A percentile compares a stretch with the other conserved stretches of the same genome.
phyloP scores from a whole-genome alignment of 2,888 invertebrate genomes.

The Megalurothrips usitatus region DNA sequence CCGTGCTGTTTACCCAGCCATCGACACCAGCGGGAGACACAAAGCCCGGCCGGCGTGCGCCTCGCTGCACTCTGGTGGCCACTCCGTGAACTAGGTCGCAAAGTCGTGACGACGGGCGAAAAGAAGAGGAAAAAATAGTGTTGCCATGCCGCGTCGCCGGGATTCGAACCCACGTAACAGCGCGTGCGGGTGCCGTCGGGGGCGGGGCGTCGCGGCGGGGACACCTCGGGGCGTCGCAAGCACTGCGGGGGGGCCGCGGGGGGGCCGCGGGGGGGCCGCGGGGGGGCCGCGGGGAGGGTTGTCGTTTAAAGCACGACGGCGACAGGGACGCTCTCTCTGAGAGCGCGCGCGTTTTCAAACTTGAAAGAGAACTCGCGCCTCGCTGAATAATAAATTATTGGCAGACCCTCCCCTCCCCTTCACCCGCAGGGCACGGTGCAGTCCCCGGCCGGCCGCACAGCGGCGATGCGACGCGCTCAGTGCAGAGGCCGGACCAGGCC shows the following conservation, averaged over 20 bases:
- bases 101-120: neutral
- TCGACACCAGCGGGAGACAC: too few species aligned
- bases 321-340: neutral
- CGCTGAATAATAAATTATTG: conserved; percentile 16
- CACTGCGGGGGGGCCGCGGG: neutral
- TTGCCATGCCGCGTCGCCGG: too few species aligned
- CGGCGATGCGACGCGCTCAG: too few species aligned
- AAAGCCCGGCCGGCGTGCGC: neutral
- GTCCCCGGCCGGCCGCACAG: too few species aligned
- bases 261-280: neutral
- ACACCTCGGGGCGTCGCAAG: neutral
- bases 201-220: neutral
- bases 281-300: neutral
- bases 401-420: neutral
- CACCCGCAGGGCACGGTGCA: neutral
- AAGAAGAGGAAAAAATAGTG: too few species aligned
- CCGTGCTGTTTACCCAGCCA: too few species aligned
- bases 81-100: neutral
- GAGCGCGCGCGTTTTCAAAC: neutral
- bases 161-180: too few species aligned
- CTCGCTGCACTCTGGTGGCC: neutral
- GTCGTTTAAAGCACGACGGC: neutral
- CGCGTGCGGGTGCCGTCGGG: neutral
- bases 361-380: neutral
- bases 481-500: too few species aligned